Conservation (phyloP, 2,113 vertebrate species). For the Agapornis roseicollis region DNA sequence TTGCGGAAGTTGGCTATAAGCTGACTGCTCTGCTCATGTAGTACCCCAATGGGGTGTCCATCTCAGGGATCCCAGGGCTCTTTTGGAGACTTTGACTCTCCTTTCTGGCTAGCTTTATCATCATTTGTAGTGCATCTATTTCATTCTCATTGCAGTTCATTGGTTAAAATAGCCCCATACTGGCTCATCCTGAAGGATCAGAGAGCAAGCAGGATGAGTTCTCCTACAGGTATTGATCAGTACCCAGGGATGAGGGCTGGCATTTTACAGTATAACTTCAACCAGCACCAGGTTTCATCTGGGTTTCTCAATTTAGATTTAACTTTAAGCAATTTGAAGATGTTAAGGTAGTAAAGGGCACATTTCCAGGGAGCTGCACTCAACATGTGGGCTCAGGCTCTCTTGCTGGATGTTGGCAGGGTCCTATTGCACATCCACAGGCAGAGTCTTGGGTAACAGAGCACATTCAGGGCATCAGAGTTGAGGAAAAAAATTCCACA, state of each 20-base stretch:
- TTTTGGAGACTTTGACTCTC: neutral
- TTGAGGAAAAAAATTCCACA: neutral
- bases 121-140: neutral
- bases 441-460: rapidly evolving
- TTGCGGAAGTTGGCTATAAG: neutral
- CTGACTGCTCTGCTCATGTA: neutral
- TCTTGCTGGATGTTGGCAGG: neutral
- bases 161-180: neutral
- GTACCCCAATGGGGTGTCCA: neutral
- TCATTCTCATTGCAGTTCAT: neutral
- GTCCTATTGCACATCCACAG: neutral
- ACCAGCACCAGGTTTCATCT: neutral
- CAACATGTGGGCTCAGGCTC: neutral
- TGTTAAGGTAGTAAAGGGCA: neutral
- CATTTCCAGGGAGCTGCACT: neutral
- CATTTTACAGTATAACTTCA: neutral
- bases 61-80: neutral
- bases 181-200: neutral
- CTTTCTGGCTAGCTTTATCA: neutral
- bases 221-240: neutral
- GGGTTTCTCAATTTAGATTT: neutral
- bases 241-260: neutral
- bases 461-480: neutral
- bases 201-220: neutral
- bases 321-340: neutral